Evolutionary conservation across 2,888 invertebrate genomes (phyloP).

Genomic region (Stomorhina lunata): DNA sequence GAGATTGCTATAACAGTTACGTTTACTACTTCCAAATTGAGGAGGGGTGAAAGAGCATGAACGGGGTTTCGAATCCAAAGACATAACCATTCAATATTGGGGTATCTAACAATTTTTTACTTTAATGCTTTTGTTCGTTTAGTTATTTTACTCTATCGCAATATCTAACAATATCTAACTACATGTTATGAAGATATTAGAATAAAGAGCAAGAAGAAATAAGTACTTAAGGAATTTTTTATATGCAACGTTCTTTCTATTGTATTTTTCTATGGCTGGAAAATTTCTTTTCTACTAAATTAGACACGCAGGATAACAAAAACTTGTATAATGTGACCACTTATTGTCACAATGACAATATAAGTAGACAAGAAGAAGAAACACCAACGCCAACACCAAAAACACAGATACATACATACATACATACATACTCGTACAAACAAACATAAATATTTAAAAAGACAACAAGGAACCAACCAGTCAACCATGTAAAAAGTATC

Average conservation of each 20-base stretch:
- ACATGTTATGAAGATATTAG: not conserved
- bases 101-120: not conserved
- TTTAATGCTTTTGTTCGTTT: not conserved
- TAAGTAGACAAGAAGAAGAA: not conserved
- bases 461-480: conserved; percentile 30
- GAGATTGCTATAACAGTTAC: not conserved
- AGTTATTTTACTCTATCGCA: not conserved
- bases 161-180: not conserved
- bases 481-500: conserved; percentile 20
- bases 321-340: conserved; percentile 44
- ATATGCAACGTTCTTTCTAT: conserved; percentile 35
- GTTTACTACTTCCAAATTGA: conserved; percentile 5
- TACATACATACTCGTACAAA: no score
- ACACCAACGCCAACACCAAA: not conserved
- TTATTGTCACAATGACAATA: conserved; percentile 43
- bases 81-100: not conserved
- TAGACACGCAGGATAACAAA: conserved; percentile 56
- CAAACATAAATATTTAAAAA: not conserved
- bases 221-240: conserved; percentile 44
- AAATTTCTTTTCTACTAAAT: conserved; percentile 52
- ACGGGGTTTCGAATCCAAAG: not conserved
- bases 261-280: conserved; percentile 32
- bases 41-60: not conserved
- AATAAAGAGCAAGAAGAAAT: not conserved
- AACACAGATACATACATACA: no score